phyloP scores from a whole-genome alignment of 2,888 invertebrate genomes.

The Drosophila tripunctata region DNA sequence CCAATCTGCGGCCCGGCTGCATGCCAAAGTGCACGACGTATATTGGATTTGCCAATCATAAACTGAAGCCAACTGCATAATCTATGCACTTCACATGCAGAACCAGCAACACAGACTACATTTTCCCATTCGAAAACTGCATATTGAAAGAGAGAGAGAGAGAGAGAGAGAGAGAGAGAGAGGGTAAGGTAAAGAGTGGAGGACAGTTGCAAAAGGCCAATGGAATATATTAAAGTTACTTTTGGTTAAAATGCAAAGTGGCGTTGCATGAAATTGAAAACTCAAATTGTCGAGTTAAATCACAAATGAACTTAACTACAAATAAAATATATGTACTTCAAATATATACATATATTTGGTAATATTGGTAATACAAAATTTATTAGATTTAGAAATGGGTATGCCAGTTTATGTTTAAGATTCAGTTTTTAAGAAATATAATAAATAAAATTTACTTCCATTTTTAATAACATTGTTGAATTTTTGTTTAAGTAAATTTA shows the following conservation, averaged over 20 bases:
- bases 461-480: too few species aligned
- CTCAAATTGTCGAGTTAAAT: conserved; percentile 31
- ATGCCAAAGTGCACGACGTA: conserved; percentile 76
- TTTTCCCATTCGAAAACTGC: neutral
- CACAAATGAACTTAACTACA: conserved; percentile 25
- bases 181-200: neutral
- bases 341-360: too few species aligned
- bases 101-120: conserved; percentile 34
- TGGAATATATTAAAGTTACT: conserved; percentile 57
- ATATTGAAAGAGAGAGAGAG: conserved; percentile 3
- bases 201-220: conserved; percentile 39
- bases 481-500: too few species aligned
- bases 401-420: too few species aligned
- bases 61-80: conserved; percentile 79
- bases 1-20: conserved; percentile 69
- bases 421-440: too few species aligned
- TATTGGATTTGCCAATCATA: conserved; percentile 79
- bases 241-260: conserved; percentile 52
- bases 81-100: conserved; percentile 73
- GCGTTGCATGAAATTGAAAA: conserved; percentile 60
- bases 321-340: neutral
- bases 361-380: too few species aligned
- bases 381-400: too few species aligned
- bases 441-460: too few species aligned
- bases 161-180: neutral